Conservation (phyloP, 2,113 vertebrate species). For the Equus przewalskii region DNA sequence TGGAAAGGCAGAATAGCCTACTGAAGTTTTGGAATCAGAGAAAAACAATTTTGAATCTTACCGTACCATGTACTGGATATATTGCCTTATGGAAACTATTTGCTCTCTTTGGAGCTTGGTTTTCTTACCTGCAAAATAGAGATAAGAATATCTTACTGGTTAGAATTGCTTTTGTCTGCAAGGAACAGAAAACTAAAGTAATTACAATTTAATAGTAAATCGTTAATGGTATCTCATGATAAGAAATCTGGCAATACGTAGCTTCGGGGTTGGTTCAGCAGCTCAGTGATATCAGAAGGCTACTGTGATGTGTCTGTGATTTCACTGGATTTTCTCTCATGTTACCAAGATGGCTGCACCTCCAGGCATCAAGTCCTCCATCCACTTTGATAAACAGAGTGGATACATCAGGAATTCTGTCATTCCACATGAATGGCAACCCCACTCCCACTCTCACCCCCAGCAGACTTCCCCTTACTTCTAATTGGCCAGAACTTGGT, state of each 20-base stretch:
- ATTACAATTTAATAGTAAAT: background rate
- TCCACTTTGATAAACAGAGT: background rate
- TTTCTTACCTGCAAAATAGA: background rate
- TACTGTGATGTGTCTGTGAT: background rate
- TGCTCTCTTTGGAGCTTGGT: background rate
- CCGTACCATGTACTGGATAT: background rate
- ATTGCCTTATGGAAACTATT: background rate
- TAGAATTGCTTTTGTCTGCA: background rate
- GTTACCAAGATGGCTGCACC: background rate
- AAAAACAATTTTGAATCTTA: background rate
- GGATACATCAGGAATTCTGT: background rate
- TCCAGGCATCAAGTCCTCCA: background rate
- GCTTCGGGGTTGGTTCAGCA: background rate
- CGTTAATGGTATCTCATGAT: background rate
- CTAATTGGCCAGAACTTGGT: background rate
- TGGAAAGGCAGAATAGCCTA: background rate
- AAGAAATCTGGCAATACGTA: background rate
- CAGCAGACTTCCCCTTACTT: background rate
- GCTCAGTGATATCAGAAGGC: background rate
- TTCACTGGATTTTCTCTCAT: background rate
- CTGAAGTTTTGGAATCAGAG: background rate
- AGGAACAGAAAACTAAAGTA: slow-evolving; percentile 4
- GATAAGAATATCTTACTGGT: background rate
- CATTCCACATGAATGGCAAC: background rate
- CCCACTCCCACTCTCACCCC: too few relatives aligned